Evolutionary conservation across 2,888 invertebrate species (phyloP), one percentile per base, ranked within the genome.

Genomic region (Caenorhabditis zanzibari): DNA sequence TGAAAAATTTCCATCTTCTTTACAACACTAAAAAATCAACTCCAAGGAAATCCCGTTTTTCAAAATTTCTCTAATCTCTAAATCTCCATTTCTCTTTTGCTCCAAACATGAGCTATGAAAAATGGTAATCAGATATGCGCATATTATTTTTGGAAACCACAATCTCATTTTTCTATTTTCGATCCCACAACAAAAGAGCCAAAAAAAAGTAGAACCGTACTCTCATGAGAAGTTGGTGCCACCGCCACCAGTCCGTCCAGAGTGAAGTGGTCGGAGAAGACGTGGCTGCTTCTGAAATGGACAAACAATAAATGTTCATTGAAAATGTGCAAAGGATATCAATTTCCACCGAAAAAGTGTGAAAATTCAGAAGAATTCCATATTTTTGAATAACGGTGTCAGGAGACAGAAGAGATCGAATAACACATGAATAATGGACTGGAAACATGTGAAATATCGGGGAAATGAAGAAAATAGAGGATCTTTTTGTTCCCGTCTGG

Each of bases 401-500:
- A 59, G 41, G 44, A 47, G 49, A 16, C 19, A 35, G 58, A n/a
- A 41, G 7, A 49, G 41, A 81, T 81, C 81, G 52, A 81, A 81
- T 74, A 74, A 81, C 81, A 74, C 19, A 81, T 80, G 74, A 81
- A 81, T 81, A 81, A 81, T 81, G 74, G 74, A 73, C 58, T 56
- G 44, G 69, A 81, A 81, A 81, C 74, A 81, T 81, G 81, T 75
- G 81, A 75, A 79, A 54, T 44, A 35, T 38, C 9, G 22, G 54
- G 16, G 32, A 24, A n/a, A 44, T n/a, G 35, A 54, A 54, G 22
- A 14, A 28, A 54, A 22, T 12, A 22, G 24, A 14, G 26, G 22
- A 56, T 58, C 58, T 58, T 66, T 66, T 66, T 66, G 66, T 66
- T 52, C 32, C n/a, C 32, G 19, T 66, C 49, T 66, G 64, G 47